Evolutionary conservation across 1,140 invertebrate species (phyloP), one percentile per base, ranked within the genome.

Genomic region (Bicyclus anynana): DNA sequence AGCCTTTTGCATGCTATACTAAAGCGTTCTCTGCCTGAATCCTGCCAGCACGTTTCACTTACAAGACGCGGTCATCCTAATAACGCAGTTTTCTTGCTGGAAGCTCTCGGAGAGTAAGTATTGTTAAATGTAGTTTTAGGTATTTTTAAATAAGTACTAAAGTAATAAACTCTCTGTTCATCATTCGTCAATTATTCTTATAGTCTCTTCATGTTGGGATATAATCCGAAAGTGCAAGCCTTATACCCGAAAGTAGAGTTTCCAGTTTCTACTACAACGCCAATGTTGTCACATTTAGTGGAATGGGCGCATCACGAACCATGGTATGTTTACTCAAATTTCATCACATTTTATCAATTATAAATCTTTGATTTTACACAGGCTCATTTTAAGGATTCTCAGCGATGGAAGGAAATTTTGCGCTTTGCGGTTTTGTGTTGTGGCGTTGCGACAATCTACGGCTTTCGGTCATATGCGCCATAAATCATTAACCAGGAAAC

Each of bases 31-130:
- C 96, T 73, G 92, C 94, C 87, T 2, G 59, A 70, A 48, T 91
- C 17, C 7, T 91, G 92, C 69, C 87, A 86, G 0, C 93, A 96
- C 69, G 89, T 98, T 40, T 90, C 95, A 0, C 84, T 98, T 0
- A 97, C 96, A 55, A 93, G 95, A 64, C 91, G 94, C 17, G 92
- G 91, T n/a, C 92, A 94, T 54, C 87, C 89, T 35, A 93, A 96
- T 62, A 95, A 95, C 65, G 70, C 91, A 0, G 84, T 92, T n/a
- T 91, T 93, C 58, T 89, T 97, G n/a, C 64, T 94, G 0, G 87
- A 91, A 18, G 92, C 90, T 21, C 80, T 98, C 44, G 96, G 96
- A 77, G 91, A 91, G 91, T 92, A 76, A 77, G 89, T 70, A 5
- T 35, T 10, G 2, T 14, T 10, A 5, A 10, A 23, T 23, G 23